These are phyloP conservation scores for Centropus bengalensis DNA, from an alignment of 2,113 vertebrate species.

Conservation along the genomic window DNA sequence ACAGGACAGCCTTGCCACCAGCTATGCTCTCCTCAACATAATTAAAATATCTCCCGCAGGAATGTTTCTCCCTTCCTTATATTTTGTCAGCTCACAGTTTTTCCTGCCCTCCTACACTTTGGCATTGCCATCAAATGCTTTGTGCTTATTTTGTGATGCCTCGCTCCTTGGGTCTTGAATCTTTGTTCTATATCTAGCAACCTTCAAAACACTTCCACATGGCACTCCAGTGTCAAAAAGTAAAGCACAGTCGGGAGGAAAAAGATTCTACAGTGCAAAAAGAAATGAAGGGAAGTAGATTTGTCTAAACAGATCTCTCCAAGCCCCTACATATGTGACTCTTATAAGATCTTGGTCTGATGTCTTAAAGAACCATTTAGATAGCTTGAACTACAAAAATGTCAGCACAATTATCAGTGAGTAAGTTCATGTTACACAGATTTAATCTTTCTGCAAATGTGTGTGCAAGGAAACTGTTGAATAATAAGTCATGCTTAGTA, in stretches of 20 bases:
- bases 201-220: not conserved
- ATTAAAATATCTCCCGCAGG: not conserved
- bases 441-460: not conserved
- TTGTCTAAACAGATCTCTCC: not conserved
- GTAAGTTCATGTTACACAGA: not conserved
- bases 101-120: not conserved
- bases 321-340: not conserved
- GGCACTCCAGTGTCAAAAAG: not conserved
- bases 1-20: fast-evolving
- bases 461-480: not conserved
- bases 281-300: not conserved
- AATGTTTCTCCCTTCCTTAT: not conserved
- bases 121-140: not conserved
- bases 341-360: not conserved
- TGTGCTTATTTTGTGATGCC: not conserved
- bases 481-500: too few species aligned
- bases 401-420: not conserved
- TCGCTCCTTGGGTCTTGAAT: not conserved
- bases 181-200: not conserved
- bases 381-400: not conserved
- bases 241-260: not conserved
- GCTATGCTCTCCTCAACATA: not conserved
- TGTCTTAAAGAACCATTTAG: not conserved
- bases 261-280: not conserved
- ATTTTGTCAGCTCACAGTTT: not conserved